Percentiles rank a stretch among this genome's conserved stretches.
phyloP scores from a whole-genome alignment of 2,797 vertebrate genomes.

The Malurus splendens region DNA sequence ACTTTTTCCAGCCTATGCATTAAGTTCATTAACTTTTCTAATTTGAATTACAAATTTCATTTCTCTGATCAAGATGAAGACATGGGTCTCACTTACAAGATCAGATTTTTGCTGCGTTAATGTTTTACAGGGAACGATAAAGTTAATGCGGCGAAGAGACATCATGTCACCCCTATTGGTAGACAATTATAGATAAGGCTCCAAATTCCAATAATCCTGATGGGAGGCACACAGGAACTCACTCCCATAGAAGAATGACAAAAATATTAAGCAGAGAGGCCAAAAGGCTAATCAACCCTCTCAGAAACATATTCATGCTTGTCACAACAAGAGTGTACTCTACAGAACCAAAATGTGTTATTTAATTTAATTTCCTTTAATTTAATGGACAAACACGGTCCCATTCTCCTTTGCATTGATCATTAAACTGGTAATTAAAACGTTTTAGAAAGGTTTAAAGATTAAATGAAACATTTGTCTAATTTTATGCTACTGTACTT shows the following conservation, averaged over 20 bases:
- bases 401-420: not conserved
- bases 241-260: not conserved
- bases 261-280: constrained; percentile 27
- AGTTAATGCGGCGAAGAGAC: constrained; percentile 61
- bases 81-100: constrained; percentile 59
- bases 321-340: not conserved
- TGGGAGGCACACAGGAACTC: not conserved
- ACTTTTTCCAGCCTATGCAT: constrained; percentile 51
- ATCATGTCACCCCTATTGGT: constrained; percentile 26
- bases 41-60: constrained; percentile 74
- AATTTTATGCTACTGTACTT: constrained; percentile 2
- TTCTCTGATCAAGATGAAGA: constrained; percentile 66
- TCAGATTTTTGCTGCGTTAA: constrained; percentile 63
- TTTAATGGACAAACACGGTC: constrained; percentile 15
- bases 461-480: not conserved
- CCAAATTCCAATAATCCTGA: constrained; percentile 51
- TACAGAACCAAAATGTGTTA: constrained; percentile 16
- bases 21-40: constrained; percentile 73
- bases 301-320: constrained; percentile 2
- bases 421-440: constrained; percentile 36
- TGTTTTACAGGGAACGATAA: constrained; percentile 65
- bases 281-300: constrained; percentile 19
- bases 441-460: constrained; percentile 8
- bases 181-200: constrained; percentile 56
- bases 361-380: constrained; percentile 33